phyloP scores from a whole-genome alignment of 2,888 invertebrate genomes.

The Apotomis betuletana region DNA sequence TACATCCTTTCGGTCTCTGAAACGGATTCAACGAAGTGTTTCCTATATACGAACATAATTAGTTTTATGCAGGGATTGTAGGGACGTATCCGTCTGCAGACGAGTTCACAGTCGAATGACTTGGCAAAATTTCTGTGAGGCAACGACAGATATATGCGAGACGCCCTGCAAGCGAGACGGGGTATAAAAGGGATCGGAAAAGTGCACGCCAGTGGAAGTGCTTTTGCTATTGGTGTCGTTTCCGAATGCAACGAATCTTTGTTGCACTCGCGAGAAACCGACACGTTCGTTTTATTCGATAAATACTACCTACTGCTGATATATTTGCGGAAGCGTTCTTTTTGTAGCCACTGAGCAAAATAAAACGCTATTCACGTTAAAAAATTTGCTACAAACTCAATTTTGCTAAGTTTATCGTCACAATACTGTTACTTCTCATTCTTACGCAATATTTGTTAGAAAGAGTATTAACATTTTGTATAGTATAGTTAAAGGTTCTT shows the following conservation, averaged over 20 bases:
- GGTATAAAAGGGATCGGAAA: conserved; percentile 65
- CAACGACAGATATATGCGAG: conserved; percentile 59
- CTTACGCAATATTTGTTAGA: no score
- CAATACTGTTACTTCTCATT: no score
- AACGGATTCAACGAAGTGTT: background rate
- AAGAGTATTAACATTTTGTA: no score
- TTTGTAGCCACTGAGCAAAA: conserved; percentile 2
- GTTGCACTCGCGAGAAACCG: conserved; percentile 46
- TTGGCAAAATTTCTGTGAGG: conserved; percentile 61
- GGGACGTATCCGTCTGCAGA: conserved; percentile 52
- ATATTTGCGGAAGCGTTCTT: conserved; percentile 10
- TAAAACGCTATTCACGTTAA: background rate
- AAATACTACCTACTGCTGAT: conserved; percentile 22
- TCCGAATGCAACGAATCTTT: conserved; percentile 54
- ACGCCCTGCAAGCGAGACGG: conserved; percentile 56
- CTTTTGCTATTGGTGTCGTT: conserved; percentile 67
- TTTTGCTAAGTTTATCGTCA: background rate
- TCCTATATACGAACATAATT: conserved; percentile 2
- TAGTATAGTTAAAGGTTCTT: background rate
- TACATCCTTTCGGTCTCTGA: background rate
- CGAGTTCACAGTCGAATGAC: conserved; percentile 64
- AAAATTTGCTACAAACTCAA: background rate
- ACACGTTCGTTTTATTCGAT: conserved; percentile 43
- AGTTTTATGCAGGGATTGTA: conserved; percentile 17
- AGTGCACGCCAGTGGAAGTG: conserved; percentile 62